phyloP scores from a whole-genome alignment of 2,888 invertebrate species.

The Vesta saturnalis region DNA sequence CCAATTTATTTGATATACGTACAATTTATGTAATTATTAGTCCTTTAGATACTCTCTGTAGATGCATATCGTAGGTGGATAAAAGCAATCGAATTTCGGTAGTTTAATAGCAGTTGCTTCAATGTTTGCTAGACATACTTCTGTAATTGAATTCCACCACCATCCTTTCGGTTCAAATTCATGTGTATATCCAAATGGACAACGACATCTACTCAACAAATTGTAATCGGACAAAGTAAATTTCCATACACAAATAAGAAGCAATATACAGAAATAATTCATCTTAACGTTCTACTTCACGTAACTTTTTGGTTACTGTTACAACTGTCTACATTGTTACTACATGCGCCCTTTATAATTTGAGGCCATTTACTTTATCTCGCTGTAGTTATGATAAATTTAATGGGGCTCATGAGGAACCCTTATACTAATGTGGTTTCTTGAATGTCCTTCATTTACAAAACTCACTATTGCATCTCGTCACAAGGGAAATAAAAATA shows the following conservation, averaged over 20 bases:
- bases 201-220: constrained; percentile 15
- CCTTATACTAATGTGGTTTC: not conserved
- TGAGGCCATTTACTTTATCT: not conserved
- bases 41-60: constrained; percentile 18
- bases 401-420: not conserved
- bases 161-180: constrained; percentile 32
- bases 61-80: constrained; percentile 26
- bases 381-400: not conserved
- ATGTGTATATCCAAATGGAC: constrained; percentile 32
- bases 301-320: not conserved
- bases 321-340: not conserved
- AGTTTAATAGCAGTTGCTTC: constrained; percentile 29
- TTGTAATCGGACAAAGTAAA: not conserved
- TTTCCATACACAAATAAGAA: not conserved
- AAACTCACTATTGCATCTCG: too few relatives aligned
- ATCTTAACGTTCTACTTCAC: not conserved
- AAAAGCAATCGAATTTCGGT: constrained; percentile 36
- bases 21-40: not conserved
- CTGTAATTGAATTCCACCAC: constrained; percentile 35
- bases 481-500: too few relatives aligned
- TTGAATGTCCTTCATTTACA: too few relatives aligned
- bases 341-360: not conserved
- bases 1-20: too few relatives aligned
- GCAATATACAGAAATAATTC: not conserved
- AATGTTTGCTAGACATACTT: constrained; percentile 32